phyloP scores from a whole-genome alignment of 2,888 invertebrate species.

The Mythimna impura region DNA sequence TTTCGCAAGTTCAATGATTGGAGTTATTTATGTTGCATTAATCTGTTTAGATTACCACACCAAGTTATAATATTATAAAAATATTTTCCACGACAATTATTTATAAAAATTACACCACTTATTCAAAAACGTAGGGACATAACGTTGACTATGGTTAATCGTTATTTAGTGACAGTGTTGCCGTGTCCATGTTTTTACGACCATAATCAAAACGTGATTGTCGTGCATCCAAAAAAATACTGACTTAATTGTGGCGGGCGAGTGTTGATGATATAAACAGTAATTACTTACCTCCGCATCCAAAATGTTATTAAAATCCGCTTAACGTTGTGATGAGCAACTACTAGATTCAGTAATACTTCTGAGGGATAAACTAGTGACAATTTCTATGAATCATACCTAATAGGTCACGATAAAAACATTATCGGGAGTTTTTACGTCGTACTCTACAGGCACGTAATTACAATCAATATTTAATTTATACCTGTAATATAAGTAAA shows the following conservation, averaged over 20 bases:
- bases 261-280: constrained; percentile 89
- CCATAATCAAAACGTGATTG: constrained; percentile 88
- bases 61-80: constrained; percentile 37
- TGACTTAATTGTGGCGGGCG: constrained; percentile 86
- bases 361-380: constrained; percentile 61
- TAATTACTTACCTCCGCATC: constrained; percentile 85
- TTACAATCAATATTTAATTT: constrained; percentile 55
- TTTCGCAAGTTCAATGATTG: constrained; percentile 51
- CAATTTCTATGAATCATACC: constrained; percentile 59
- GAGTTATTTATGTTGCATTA: constrained; percentile 48
- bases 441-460: constrained; percentile 26
- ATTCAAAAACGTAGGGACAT: constrained; percentile 63
- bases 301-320: constrained; percentile 89
- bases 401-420: constrained; percentile 36
- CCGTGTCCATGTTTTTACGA: constrained; percentile 82
- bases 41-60: constrained; percentile 49
- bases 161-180: constrained; percentile 77
- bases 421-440: constrained; percentile 35
- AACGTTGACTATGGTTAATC: constrained; percentile 73
- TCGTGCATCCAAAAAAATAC: constrained; percentile 86
- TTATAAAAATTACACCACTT: constrained; percentile 65
- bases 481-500: constrained; percentile 51
- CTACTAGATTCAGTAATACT: constrained; percentile 52
- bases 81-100: constrained; percentile 61
- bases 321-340: constrained; percentile 80